Base-by-base conservation (phyloP, 2,888 invertebrate species). In the Troides aeacus region DNA sequence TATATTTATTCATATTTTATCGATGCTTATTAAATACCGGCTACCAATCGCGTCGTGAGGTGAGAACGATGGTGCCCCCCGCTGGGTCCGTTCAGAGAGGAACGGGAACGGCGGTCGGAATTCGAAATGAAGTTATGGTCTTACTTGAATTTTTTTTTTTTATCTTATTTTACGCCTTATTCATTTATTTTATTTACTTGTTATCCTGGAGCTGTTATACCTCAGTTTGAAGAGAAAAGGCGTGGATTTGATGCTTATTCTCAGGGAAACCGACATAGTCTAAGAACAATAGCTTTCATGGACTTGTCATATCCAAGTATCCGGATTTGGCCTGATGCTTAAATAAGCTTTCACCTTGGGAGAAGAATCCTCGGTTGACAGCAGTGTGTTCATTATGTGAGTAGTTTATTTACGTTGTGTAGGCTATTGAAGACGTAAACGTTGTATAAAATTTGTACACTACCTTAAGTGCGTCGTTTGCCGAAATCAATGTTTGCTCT, bases 1-100 rank as follows among this genome's bases (percentile, higher is more conserved):
- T 90, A 89, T 91, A 87, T 90, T 89, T 90, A 90, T 90, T 90
- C 90, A 92, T 92, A 90, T 89, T 92, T 92, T 92, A 92, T 91
- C 91, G 90, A 91, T 89, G 89, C 89, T 90, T 92, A 92, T 92
- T 92, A 92, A 91, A 89, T 89, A 84, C 84, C 88, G 88, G 92
- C 92, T 92, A 92, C 92, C 88, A 92, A 89, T 90, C 91, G 90
- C 90, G 81, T 91, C 92, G 88, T 83, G 90, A 92, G 92, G 92
- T 92, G 92, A 92, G 92, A 92, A 92, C 91, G 91, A 92, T 88
- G 88, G 90, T 80, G 88, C 88, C 89, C 90, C 92, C 92, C 85
- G 92, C 92, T 90, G 92, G 67, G 91, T 75, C 79, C 84, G 86
- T 84, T 85, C 87, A 86, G 87, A 87, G 85, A 81, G 87, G 86